phyloP scores from a whole-genome alignment of 2,113 vertebrate species.

The Sula dactylatra region DNA sequence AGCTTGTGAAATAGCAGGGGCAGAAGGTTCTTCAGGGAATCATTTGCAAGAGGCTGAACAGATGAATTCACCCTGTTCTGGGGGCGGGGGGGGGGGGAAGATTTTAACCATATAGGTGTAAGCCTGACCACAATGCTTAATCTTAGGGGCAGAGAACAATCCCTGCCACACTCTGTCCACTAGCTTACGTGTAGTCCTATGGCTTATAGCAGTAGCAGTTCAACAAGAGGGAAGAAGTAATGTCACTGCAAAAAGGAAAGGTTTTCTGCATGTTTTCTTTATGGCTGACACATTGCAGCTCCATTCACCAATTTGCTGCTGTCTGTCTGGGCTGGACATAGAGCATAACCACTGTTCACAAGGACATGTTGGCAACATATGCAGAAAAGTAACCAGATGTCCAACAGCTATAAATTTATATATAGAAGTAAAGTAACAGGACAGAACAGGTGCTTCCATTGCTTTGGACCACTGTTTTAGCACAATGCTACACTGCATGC shows the following conservation, averaged over 20 bases:
- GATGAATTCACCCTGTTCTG: not conserved
- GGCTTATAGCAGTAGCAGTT: not conserved
- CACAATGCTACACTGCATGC: not conserved
- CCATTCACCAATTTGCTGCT: not conserved
- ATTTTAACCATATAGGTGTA: not conserved
- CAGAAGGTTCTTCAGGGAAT: not conserved
- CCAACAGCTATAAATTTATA: not conserved
- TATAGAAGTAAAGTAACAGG: not conserved
- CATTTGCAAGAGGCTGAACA: not conserved
- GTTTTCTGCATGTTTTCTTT: not conserved
- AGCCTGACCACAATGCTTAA: not conserved
- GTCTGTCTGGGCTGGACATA: not conserved
- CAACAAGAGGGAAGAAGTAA: not conserved
- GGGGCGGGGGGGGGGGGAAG: accelerated
- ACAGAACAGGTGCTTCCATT: not conserved
- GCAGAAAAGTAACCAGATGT: not conserved
- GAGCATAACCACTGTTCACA: not conserved
- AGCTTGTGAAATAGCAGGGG: not conserved
- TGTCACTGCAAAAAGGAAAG: not conserved
- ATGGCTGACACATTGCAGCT: not conserved
- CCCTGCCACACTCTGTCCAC: not conserved
- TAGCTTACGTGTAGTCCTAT: not conserved
- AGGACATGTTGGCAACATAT: not conserved
- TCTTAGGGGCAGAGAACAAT: not conserved
- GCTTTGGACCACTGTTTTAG: not conserved